phyloP scores from a whole-genome alignment of 2,888 invertebrate species.

The Galerucella nymphaeae region DNA sequence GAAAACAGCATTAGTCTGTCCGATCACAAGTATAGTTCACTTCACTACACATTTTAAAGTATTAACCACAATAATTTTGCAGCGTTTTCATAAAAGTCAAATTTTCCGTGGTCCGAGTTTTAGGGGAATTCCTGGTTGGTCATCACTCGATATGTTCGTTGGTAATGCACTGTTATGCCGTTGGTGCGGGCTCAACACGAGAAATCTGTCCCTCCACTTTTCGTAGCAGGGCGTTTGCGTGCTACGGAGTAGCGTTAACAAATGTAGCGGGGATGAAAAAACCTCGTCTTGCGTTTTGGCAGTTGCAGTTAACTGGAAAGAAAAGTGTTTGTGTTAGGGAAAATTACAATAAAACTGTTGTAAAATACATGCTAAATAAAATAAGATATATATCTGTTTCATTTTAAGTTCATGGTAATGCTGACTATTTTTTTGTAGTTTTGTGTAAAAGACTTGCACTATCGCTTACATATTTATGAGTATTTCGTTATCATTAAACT shows the following conservation, averaged over 20 bases:
- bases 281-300: slow-evolving; percentile 52
- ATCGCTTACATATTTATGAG: not conserved
- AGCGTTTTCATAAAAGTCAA: slow-evolving; percentile 11
- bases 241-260: slow-evolving; percentile 51
- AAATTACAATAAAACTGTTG: slow-evolving; percentile 51
- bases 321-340: slow-evolving; percentile 53
- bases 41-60: slow-evolving; percentile 31
- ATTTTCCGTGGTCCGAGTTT: slow-evolving; percentile 4
- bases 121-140: slow-evolving; percentile 22
- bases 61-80: slow-evolving; percentile 23
- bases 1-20: slow-evolving; percentile 15
- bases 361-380: slow-evolving; percentile 8
- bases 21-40: slow-evolving; percentile 34
- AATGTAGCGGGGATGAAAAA: slow-evolving; percentile 58
- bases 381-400: too few species aligned
- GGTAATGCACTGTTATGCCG: slow-evolving; percentile 26
- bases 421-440: not conserved
- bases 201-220: slow-evolving; percentile 50
- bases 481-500: not conserved
- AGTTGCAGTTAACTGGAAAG: slow-evolving; percentile 47
- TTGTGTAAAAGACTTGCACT: not conserved
- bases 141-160: slow-evolving; percentile 17
- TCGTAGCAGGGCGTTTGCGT: slow-evolving; percentile 56
- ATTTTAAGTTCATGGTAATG: not conserved
- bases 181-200: slow-evolving; percentile 30